Base-by-base conservation (phyloP, 2,888 invertebrate genomes). In the Callyntrura sp. region DNA sequence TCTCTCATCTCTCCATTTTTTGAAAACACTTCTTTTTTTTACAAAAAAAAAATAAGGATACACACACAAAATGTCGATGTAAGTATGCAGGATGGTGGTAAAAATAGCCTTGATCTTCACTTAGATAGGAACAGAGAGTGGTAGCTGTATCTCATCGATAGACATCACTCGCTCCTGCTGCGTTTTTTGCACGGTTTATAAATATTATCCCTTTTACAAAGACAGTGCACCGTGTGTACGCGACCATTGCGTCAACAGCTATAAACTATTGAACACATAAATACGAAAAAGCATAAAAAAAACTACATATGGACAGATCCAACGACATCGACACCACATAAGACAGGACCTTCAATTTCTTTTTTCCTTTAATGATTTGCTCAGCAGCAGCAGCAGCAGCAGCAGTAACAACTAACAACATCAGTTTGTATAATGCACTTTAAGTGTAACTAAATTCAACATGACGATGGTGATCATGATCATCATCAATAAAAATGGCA, bases 41-140 rank as follows among this genome's bases (percentile, higher is more conserved):
- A n/a, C n/a, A n/a, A n/a, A n/a, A n/a, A 35, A 35, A 35, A 35
- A 35, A 35, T 35, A 35, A 35, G 35, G 6, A 35, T 4, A 35
- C 35, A 6, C 35, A 35, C 35, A 35, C 6, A 8, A 20, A 23
- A n/a, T 20, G 23, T 6, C 8, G 60, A 60, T 5, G 60, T 6
- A 35, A 35, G 60, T n/a, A 17, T 20, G 43, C 43, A 43, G 1
- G 17, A 68, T 35, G 68, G 9, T n/a, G 23, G 17, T 17, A 68
- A 51, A 68, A 68, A 68, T 68, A 68, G 11, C 68, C 68, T 68
- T 68, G 68, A 68, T 68, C 68, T 68, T 68, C 68, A 9, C 35
- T 35, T 2, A 35, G 35, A 35, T 35, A 35, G 35, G 35, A 6
- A 51, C 2, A 51, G 51, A 51, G n/a, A 51, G 51, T 5, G 2